Evolutionary conservation across 2,888 invertebrate genomes (phyloP), one percentile per base, ranked within the genome.

Genomic region (Cynaeus angustus): DNA sequence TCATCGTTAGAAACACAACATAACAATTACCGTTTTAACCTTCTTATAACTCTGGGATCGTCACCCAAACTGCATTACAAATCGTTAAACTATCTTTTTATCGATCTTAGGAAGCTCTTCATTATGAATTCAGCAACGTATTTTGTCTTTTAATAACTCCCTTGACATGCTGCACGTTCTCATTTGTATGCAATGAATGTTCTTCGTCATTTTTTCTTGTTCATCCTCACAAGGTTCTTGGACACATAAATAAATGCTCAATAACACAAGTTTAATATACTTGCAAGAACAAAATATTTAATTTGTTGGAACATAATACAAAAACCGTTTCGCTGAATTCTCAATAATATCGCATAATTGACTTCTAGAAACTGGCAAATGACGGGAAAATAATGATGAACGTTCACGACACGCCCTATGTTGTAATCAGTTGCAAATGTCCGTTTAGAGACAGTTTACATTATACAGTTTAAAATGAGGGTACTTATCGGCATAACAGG

Each of bases 91-190:
- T 61, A 61, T 61, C 38, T 48, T 37, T 6, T 61, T 61, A 38
- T 38, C 50, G 37, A 61, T 26, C 37, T 61, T n/a, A 10, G 37
- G 33, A 50, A 38, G 38, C 38, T n/a, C 10, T 12, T 21, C 50
- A 61, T 61, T 61, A 61, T 61, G 61, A 61, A 61, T 61, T 61
- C 61, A 48, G 61, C 48, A 37, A 50, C 16, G 61, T 50, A 59
- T 46, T 59, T 28, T 59, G 59, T 46, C 45, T 46, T 59, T 26
- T 56, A 59, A 46, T 30, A 46, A 43, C 59, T 45, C 45, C 33
- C 45, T 28, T n/a, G 56, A n/a, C 59, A 26, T 45, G 30, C 14
- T 14, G 6, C 12, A 6, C 48, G 28, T 53, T 14, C 50, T 50
- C 50, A 21, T 50, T 61, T 48, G 50, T 50, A 61, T 61, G 37